Percentiles rank a stretch among this genome's conserved stretches.
These are phyloP conservation scores for Psephotus haematonotus DNA, from an alignment of 2,113 vertebrate species.

Conservation along the genomic window DNA sequence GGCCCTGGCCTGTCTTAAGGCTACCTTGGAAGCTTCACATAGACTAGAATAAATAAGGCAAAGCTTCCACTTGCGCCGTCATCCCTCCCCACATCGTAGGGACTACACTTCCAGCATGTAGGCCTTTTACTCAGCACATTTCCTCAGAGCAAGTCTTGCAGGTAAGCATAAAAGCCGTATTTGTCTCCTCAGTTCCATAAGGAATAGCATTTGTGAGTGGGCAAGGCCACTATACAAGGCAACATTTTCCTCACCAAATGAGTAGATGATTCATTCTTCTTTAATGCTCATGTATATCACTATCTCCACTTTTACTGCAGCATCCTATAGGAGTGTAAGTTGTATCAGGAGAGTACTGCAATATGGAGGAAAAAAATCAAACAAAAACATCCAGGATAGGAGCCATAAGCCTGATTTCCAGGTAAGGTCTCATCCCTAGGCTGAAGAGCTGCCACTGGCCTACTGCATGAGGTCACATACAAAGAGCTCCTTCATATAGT, in stretches of 20 bases:
- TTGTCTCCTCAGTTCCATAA: neutral
- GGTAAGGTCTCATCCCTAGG: neutral
- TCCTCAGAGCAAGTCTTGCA: neutral
- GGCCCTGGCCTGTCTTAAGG: neutral
- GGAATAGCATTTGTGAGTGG: neutral
- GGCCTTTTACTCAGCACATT: neutral
- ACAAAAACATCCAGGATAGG: neutral
- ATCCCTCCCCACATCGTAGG: accelerated
- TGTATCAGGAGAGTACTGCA: neutral
- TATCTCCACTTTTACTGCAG: neutral
- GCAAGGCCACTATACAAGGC: neutral
- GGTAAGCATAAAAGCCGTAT: neutral
- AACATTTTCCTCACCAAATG: neutral
- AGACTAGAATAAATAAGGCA: neutral
- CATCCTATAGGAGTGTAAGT: neutral
- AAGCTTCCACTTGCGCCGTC: neutral
- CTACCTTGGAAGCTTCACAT: neutral
- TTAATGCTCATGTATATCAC: neutral
- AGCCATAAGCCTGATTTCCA: neutral
- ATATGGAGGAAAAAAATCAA: neutral
- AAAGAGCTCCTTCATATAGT: constrained; percentile 12
- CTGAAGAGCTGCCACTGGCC: neutral
- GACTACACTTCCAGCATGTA: neutral
- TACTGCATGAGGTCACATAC: neutral
- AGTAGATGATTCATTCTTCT: neutral